Evolutionary conservation across 1,140 invertebrate species (phyloP), one percentile per base, ranked within the genome.

Genomic region (Anadara kagoshimensis): DNA sequence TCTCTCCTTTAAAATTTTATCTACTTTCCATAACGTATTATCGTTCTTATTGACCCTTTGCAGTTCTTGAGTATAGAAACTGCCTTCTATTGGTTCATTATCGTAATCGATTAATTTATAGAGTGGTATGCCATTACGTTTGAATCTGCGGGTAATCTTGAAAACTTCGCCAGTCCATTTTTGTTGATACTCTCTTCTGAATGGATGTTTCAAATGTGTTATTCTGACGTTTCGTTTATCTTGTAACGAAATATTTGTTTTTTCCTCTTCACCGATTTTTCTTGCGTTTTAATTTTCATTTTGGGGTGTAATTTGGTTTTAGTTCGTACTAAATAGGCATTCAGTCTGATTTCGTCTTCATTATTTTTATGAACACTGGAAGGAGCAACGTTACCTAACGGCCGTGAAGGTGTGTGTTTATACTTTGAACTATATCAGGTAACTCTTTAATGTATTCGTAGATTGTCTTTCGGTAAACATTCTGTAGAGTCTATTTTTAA

Each of bases 81-180:
- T 64, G 26, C 75, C 69, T 22, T 62, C 24, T 8, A 77, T 56
- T 56, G 36, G n/a, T 20, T 73, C 66, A n/a, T 63, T 54, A 1
- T 22, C 47, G 12, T 29, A 53, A 59, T 78, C 75, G 41, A 44
- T 47, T 53, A 78, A 24, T 54, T 57, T 67, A 47, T 78, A 78
- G 8, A 41, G 18, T n/a, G 41, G 29, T 10, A 51, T 11, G 12
- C 20, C 44, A 36, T 51, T 49, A 57, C 56, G 70, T 29, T 65
- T 47, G 20, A 66, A 69, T 61, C 71, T 49, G 36, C 57, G 41
- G 16, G 8, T 41, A 16, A 78, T 54, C 56, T 59, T 70, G 57
- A 78, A 78, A 64, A 59, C 51, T 58, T 73, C 70, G n/a, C 20
- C 41, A 22, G 71, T 73, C 70, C 66, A 73, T 56, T 73, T 78